Evolutionary conservation across 2,113 vertebrate genomes (phyloP).

Genomic region (Eudyptes chrysolophus): DNA sequence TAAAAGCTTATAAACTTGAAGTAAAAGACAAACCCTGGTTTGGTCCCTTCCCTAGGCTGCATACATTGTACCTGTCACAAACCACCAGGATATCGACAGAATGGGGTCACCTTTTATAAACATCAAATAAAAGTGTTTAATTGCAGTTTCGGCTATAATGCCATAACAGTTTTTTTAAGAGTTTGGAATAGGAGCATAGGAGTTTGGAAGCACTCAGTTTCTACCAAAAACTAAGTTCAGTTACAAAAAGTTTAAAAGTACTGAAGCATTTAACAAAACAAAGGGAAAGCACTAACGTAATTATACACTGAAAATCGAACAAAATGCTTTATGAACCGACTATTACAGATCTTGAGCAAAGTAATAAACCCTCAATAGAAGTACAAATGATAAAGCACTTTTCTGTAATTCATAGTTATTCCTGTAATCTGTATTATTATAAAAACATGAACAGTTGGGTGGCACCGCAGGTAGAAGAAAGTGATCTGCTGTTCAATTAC

Average conservation of each 20-base stretch:
- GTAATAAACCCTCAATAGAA: background rate
- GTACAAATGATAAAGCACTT: background rate
- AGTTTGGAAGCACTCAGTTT: background rate
- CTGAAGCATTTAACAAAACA: background rate
- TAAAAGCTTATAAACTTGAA: background rate
- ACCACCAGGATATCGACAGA: background rate
- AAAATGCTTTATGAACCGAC: background rate
- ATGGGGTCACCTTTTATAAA: background rate
- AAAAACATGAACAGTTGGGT: background rate
- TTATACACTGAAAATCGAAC: background rate
- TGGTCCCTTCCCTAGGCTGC: background rate
- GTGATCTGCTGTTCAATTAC: background rate
- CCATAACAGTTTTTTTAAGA: background rate
- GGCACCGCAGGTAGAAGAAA: background rate
- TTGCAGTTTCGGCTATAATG: background rate
- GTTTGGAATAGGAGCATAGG: background rate
- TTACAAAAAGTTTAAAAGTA: background rate
- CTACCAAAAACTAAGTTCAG: background rate
- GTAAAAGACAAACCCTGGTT: background rate
- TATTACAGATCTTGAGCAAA: background rate
- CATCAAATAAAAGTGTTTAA: background rate
- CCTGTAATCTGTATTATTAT: background rate
- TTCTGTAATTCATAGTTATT: background rate
- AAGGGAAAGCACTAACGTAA: background rate
- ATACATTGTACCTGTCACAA: accelerated